Base-by-base conservation (phyloP, 2,797 vertebrate species). In the Cuculus canorus region DNA sequence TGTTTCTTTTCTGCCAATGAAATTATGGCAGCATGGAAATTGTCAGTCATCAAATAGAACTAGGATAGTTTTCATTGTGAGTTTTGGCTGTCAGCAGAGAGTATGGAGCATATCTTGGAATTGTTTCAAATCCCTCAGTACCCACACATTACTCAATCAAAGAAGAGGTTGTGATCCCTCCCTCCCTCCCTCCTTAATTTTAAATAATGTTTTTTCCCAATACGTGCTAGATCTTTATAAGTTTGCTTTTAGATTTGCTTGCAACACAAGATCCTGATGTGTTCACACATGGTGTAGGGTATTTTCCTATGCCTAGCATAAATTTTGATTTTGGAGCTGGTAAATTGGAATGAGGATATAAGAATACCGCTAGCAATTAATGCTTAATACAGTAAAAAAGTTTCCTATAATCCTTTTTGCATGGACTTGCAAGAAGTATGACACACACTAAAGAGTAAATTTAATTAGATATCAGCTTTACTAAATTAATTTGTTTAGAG, bases 391-490 rank as follows among this genome's bases (percentile, higher is more conserved):
- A 22, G 50, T 80, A 3, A 80, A 33, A 86, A 91, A 81, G 30
- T 77, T 88, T 75, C 41, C n/a, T 93, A 7, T 43, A 75, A 64
- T n/a, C 18, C 22, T 61, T 70, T 91, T 64, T 77, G 48, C 68
- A 14, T 61, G 81, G 53, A 50, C 35, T 81, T 41, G 41, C 53
- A 66, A 95, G 83, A 82, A 69, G 81, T 94, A 85, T 80, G 88
- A 77, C 75, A 77, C 59, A 73, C 18, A 8, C 53, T 85, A 64
- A 95, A 63, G 78, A 80, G 39, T 13, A 66, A 77, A 92, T 94
- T 85, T 95, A 91, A 95, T 96, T 94, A 94, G 83, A 64, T 73
- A 83, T 77, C 71, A 87, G 86, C 59, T 93, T 88, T 93, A 65
- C 81, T 82, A 64, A 92, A 61, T 53, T 95, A 89, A 91, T 92